Evolutionary conservation across 2,888 invertebrate genomes (phyloP).

Genomic region (Chloroclysta siterata): DNA sequence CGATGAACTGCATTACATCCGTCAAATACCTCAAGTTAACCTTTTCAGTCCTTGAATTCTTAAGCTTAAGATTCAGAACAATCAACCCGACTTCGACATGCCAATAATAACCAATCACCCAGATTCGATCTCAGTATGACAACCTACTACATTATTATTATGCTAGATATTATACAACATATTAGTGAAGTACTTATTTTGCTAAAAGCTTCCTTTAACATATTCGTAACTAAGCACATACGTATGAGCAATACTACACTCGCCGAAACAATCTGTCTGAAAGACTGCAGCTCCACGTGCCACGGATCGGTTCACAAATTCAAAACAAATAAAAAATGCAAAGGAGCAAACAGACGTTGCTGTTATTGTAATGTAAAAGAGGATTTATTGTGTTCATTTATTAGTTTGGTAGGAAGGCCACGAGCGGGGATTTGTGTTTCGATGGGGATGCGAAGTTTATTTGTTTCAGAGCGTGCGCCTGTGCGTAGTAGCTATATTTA

Average conservation of each 20-base stretch:
- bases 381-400: constrained; percentile 78
- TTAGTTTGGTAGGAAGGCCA: constrained; percentile 75
- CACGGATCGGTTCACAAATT: constrained; percentile 39
- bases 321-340: constrained; percentile 47
- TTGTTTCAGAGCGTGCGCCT: constrained; percentile 65
- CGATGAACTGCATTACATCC: too few species aligned
- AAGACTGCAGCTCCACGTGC: constrained; percentile 28
- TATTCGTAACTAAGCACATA: neutral
- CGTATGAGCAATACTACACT: constrained; percentile 4
- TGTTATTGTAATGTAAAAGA: constrained; percentile 66
- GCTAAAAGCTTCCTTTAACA: neutral
- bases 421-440: constrained; percentile 70
- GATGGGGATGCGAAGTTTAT: constrained; percentile 73
- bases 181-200: neutral
- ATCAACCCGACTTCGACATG: too few species aligned
- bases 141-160: too few species aligned
- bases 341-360: constrained; percentile 57
- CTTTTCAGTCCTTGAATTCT: too few species aligned
- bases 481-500: constrained; percentile 40
- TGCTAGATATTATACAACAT: too few species aligned
- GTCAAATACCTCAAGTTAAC: too few species aligned
- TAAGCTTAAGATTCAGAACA: too few species aligned
- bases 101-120: too few species aligned
- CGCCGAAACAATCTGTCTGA: constrained; percentile 21
- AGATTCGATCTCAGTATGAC: too few species aligned